A percentile compares a stretch with the other conserved stretches of the same genome.
Evolutionary conservation across 2,113 vertebrate species (phyloP).

Genomic region (Mellivora capensis): DNA sequence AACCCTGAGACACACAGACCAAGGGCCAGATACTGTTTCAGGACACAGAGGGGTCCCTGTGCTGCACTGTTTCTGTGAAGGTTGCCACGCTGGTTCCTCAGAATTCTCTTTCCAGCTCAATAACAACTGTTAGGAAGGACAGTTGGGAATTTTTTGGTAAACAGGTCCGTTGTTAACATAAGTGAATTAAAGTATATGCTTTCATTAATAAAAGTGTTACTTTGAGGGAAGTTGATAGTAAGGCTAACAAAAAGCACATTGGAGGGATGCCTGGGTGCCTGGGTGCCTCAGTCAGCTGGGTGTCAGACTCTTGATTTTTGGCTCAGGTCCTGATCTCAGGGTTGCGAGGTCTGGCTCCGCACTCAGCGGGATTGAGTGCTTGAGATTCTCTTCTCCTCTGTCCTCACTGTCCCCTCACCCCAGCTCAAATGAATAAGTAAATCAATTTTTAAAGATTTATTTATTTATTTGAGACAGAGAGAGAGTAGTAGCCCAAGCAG

Average conservation of each 20-base stretch:
- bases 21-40: background rate
- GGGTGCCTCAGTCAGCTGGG: background rate
- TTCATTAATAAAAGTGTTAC: background rate
- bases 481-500: too few species aligned
- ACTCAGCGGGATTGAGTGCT: background rate
- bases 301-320: background rate
- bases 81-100: background rate
- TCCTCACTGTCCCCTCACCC: too few species aligned
- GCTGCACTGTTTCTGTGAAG: background rate
- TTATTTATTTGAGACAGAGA: too few species aligned
- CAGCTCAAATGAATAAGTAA: background rate
- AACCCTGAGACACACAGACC: background rate
- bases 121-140: background rate
- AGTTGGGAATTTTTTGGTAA: constrained; percentile 6
- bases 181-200: background rate
- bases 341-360: background rate
- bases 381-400: background rate
- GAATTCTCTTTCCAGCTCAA: background rate
- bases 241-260: background rate
- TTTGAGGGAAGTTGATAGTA: background rate
- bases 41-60: background rate
- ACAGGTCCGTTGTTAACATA: background rate
- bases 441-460: too few species aligned
- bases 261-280: too few species aligned
- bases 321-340: background rate